Percentiles rank a stretch among this genome's conserved stretches.
Evolutionary conservation across 2,797 vertebrate genomes (phyloP).

Genomic region (Molossus alvarezi): DNA sequence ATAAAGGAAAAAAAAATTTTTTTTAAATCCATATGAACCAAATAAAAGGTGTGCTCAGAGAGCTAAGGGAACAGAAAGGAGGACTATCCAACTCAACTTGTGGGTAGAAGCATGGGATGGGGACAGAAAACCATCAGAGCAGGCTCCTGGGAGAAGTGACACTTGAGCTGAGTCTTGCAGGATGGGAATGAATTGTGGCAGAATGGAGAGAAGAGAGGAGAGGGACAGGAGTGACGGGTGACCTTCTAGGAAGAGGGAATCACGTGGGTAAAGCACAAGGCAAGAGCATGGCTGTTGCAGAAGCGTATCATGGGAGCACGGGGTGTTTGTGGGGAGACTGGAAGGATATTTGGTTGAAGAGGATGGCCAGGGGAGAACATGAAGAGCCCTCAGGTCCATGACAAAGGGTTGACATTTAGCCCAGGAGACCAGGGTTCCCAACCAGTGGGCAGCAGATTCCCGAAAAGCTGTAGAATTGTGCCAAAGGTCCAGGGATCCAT

Average conservation of each 20-base stretch:
- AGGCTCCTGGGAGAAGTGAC: not conserved
- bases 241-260: not conserved
- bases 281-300: not conserved
- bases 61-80: not conserved
- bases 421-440: not conserved
- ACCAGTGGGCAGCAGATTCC: not conserved
- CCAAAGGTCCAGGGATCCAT: not conserved
- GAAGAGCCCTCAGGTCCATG: not conserved
- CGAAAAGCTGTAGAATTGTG: not conserved
- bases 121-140: not conserved
- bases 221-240: too few species aligned
- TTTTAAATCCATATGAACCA: not conserved
- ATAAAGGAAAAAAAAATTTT: too few species aligned
- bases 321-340: not conserved
- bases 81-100: too few species aligned
- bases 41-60: not conserved
- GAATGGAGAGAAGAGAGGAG: not conserved
- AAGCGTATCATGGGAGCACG: not conserved
- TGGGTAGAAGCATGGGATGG: not conserved
- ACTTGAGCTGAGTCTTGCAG: not conserved
- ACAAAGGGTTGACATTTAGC: not conserved
- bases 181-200: not conserved
- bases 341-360: not conserved
- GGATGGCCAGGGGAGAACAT: not conserved
- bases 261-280: not conserved